Conservation (phyloP, 92 coral and sea anemone genomes). For the Parazoanthus darwini region DNA sequence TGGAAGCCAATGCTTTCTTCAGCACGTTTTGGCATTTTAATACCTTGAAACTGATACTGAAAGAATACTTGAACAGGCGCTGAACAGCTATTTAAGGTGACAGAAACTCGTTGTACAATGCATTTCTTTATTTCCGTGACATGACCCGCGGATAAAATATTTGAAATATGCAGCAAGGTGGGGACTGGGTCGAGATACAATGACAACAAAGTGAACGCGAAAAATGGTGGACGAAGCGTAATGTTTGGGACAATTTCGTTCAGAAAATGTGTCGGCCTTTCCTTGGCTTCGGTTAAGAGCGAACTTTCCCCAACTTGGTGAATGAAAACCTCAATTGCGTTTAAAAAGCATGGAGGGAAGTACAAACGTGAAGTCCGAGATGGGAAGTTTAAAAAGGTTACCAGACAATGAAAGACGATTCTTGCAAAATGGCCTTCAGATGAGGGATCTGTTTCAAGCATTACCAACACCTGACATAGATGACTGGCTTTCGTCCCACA, state of each 20-base stretch:
- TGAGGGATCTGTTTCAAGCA: conserved; percentile 42
- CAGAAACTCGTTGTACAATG: conserved; percentile 14
- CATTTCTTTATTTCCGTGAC: conserved; percentile 10
- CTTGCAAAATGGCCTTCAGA: conserved; percentile 40
- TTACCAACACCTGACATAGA: conserved; percentile 49
- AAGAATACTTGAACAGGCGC: neutral
- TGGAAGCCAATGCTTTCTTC: neutral
- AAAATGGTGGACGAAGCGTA: neutral
- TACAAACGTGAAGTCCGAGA: neutral
- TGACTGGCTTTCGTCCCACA: conserved; percentile 63
- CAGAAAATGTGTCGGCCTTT: conserved; percentile 9
- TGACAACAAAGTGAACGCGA: neutral
- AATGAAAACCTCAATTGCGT: neutral
- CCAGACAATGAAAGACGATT: conserved; percentile 54
- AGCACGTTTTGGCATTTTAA: conserved; percentile 3
- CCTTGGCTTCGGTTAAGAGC: neutral
- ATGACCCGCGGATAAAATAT: neutral
- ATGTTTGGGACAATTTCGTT: neutral
- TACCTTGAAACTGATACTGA: conserved; percentile 17
- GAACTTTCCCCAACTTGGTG: neutral
- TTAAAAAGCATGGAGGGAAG: conserved; percentile 24
- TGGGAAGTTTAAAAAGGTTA: conserved; percentile 49
- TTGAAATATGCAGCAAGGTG: conserved; percentile 14
- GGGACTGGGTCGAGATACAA: conserved; percentile 42
- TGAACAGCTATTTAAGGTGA: conserved; percentile 13